Evolutionary conservation across 2,113 vertebrate species (phyloP).

Genomic region (Chrysochloris asiatica): DNA sequence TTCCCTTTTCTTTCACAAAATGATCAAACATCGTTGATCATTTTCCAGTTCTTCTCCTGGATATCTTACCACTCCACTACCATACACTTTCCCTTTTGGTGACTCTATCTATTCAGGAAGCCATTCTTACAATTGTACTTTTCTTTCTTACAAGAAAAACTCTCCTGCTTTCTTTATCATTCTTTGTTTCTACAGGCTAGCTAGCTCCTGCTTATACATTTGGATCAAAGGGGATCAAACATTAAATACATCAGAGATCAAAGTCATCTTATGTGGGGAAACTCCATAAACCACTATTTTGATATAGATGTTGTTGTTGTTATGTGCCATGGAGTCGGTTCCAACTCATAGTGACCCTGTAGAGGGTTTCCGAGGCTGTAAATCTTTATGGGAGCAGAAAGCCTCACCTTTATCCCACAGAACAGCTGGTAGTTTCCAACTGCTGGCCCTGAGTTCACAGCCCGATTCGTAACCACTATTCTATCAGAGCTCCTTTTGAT

Average conservation of each 20-base stretch:
- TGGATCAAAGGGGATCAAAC: conserved; percentile 25
- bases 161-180: background rate
- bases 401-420: too few species aligned
- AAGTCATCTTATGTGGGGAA: background rate
- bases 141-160: background rate
- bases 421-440: too few species aligned
- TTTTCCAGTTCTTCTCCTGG: background rate
- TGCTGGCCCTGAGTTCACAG: too few species aligned
- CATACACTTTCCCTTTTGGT: background rate
- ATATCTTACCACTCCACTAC: background rate
- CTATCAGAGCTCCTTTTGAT: too few species aligned
- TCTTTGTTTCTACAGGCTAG: background rate
- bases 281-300: background rate
- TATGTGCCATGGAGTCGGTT: too few species aligned
- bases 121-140: background rate
- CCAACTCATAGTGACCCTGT: too few species aligned
- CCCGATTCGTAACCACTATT: too few species aligned
- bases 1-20: background rate
- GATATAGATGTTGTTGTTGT: too few species aligned
- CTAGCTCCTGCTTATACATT: background rate
- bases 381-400: too few species aligned
- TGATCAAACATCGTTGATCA: background rate
- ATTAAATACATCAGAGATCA: too few species aligned
- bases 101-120: background rate
- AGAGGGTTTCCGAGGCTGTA: too few species aligned